phyloP scores from a whole-genome alignment of 2,888 invertebrate species.

The Mayetiola destructor region DNA sequence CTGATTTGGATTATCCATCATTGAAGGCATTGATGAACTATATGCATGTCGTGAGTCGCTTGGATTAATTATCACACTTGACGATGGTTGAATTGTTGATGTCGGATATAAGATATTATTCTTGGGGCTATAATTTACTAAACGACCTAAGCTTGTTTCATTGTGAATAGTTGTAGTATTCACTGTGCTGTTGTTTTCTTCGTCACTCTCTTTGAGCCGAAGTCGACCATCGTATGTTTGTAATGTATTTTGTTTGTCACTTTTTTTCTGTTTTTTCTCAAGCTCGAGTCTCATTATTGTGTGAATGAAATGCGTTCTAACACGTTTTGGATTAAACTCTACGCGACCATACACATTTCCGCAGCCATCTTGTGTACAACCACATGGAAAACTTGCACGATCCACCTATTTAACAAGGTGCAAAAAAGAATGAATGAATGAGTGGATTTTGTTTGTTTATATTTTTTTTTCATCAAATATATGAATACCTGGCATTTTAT shows the following conservation, averaged over 20 bases:
- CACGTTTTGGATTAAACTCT: conserved; percentile 90
- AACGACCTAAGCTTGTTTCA: neutral
- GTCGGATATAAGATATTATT: conserved; percentile 9
- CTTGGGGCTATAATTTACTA: neutral
- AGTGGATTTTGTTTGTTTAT: neutral
- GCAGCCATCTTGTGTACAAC: conserved; percentile 88
- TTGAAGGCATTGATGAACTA: neutral
- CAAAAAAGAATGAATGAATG: neutral
- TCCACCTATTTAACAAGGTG: conserved; percentile 51
- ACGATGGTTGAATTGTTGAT: neutral
- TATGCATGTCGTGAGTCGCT: neutral
- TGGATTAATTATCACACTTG: neutral
- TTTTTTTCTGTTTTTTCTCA: conserved; percentile 62
- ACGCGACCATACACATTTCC: conserved; percentile 83
- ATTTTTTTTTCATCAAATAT: neutral
- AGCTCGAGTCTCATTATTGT: conserved; percentile 85
- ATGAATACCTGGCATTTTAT: conserved; percentile 76
- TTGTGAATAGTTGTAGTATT: neutral
- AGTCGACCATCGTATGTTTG: conserved; percentile 2
- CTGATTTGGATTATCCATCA: neutral
- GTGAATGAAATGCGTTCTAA: conserved; percentile 92
- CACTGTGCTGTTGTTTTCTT: neutral
- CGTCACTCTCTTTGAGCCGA: neutral
- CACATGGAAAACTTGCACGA: conserved; percentile 89
- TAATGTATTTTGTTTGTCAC: conserved; percentile 14